phyloP scores from a whole-genome alignment of 2,888 invertebrate species.

The Spilosoma lubricipeda region DNA sequence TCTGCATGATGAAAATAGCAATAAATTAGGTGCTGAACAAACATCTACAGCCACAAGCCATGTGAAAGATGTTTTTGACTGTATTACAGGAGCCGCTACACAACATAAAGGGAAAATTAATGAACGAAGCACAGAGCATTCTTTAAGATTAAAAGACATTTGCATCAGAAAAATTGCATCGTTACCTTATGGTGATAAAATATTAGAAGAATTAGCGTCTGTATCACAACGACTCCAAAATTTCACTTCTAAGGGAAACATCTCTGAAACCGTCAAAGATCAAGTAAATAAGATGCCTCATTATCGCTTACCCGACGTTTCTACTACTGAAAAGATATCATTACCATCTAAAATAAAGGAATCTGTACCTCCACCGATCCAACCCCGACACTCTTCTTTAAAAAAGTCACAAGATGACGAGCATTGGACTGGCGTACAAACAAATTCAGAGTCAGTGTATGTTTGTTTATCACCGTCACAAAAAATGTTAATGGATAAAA shows the following conservation, averaged over 20 bases:
- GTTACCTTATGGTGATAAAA: constrained; percentile 89
- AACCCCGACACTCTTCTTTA: constrained; percentile 76
- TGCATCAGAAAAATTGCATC: constrained; percentile 88
- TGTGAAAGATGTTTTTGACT: constrained; percentile 80
- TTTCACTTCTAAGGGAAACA: constrained; percentile 62
- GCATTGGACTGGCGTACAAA: constrained; percentile 88
- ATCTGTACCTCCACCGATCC: constrained; percentile 73
- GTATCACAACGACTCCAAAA: constrained; percentile 86
- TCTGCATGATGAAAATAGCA: constrained; percentile 76
- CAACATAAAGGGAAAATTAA: constrained; percentile 45
- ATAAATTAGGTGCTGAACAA: constrained; percentile 51
- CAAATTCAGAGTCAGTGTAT: constrained; percentile 86
- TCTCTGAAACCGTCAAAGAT: constrained; percentile 35
- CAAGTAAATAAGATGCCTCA: constrained; percentile 72
- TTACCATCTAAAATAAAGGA: constrained; percentile 59
- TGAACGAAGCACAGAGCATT: constrained; percentile 54
- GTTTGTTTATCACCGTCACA: constrained; percentile 92
- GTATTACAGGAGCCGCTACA: constrained; percentile 68
- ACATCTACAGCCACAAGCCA: constrained; percentile 60
- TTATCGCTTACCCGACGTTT: constrained; percentile 79
- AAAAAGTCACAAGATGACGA: constrained; percentile 75
- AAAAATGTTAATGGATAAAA: constrained; percentile 86
- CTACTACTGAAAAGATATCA: constrained; percentile 78
- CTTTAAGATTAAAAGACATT: constrained; percentile 87
- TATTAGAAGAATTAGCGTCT: constrained; percentile 89